These are phyloP conservation scores for Lycocerus yunnanus DNA, from an alignment of 2,888 invertebrate species.

Conservation along the genomic window DNA sequence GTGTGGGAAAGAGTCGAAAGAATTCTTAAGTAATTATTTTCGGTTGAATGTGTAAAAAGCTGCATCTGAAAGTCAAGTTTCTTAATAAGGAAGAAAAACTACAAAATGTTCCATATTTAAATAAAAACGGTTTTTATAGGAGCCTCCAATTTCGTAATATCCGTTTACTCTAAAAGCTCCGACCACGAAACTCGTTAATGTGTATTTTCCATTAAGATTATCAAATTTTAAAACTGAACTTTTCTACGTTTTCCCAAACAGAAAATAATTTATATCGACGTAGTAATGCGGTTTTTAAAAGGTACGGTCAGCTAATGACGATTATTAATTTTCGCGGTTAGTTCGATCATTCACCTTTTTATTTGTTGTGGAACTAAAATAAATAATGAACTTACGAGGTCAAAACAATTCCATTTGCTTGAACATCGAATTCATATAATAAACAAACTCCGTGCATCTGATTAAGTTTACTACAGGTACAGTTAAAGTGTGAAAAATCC, in stretches of 20 bases:
- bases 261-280: not conserved
- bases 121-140: not conserved
- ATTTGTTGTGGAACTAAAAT: not conserved
- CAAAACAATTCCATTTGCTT: not conserved
- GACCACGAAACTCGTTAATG: not conserved
- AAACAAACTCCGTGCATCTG: not conserved
- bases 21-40: not conserved
- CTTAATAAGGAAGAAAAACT: not conserved
- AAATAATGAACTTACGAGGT: not conserved
- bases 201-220: not conserved
- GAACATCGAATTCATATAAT: not conserved
- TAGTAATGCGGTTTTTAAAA: not conserved
- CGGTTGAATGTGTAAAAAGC: not conserved
- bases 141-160: not conserved
- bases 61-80: not conserved
- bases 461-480: not conserved
- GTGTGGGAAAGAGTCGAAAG: not conserved
- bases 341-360: not conserved
- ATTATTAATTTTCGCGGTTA: not conserved
- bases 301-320: not conserved
- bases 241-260: not conserved
- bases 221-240: not conserved
- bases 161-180: not conserved
- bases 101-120: not conserved
- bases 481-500: not conserved